Conservation (phyloP, 2,113 vertebrate species). For the Cryptoleucopteryx plumbea region DNA sequence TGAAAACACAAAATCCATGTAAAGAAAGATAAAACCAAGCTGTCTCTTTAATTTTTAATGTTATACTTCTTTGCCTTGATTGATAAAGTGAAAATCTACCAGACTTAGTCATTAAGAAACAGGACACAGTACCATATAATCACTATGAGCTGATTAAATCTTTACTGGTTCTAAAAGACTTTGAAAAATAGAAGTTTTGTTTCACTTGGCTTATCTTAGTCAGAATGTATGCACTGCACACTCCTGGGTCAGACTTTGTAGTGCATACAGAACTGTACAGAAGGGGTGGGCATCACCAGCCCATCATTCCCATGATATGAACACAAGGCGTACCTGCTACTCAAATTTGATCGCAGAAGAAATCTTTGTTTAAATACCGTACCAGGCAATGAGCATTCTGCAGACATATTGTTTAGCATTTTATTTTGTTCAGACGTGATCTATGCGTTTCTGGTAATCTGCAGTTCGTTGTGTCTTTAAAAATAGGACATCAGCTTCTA, state of each 20-base stretch:
- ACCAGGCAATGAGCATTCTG: neutral
- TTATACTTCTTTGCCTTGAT: neutral
- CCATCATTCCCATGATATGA: accelerated
- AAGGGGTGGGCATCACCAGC: neutral
- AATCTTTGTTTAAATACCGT: neutral
- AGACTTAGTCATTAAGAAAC: neutral
- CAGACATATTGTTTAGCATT: neutral
- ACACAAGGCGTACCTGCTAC: neutral
- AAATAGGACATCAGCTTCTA: neutral
- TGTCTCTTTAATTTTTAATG: neutral
- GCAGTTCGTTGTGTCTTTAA: neutral
- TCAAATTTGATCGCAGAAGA: neutral
- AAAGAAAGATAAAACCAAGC: neutral
- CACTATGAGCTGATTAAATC: conserved; percentile 14
- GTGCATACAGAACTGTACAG: neutral
- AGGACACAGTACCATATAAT: neutral
- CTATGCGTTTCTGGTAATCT: neutral
- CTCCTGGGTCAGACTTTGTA: neutral
- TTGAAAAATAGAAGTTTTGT: neutral
- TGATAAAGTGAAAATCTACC: neutral
- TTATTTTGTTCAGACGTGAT: neutral
- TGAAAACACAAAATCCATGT: neutral
- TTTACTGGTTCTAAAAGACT: neutral
- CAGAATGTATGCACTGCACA: neutral
- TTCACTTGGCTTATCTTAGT: neutral